Conservation (phyloP, 2,113 vertebrate genomes). For the Leptosomus discolor region DNA sequence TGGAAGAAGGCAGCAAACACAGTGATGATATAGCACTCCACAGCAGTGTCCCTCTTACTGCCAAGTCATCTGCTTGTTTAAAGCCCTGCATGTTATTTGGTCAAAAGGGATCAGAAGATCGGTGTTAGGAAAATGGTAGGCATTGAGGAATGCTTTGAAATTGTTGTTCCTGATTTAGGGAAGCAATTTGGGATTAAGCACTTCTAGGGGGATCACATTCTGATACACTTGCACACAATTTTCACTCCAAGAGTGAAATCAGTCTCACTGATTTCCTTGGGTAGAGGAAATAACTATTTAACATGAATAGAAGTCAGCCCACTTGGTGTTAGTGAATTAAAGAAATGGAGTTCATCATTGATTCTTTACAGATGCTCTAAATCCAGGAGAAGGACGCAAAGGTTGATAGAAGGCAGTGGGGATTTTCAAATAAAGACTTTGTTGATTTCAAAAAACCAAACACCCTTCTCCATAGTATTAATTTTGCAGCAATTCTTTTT, state of each 20-base stretch:
- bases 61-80: background rate
- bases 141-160: background rate
- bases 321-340: slow-evolving; percentile 1
- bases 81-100: background rate
- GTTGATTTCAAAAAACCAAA: background rate
- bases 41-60: background rate
- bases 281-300: slow-evolving; percentile 8
- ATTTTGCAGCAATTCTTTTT: slow-evolving; percentile 14
- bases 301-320: background rate
- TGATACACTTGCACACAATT: background rate
- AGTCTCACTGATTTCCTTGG: background rate
- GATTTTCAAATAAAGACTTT: background rate
- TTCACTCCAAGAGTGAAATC: background rate
- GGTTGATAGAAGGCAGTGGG: background rate
- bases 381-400: background rate
- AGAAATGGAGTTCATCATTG: background rate
- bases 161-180: background rate
- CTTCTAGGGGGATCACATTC: background rate
- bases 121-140: background rate
- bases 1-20: background rate
- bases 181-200: background rate
- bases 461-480: background rate
- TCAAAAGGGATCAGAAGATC: background rate
- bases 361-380: background rate
- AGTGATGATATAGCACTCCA: background rate